Base-by-base conservation (phyloP, 53 echinoderm and acorn worm species). In the Zoroaster sp. region DNA sequence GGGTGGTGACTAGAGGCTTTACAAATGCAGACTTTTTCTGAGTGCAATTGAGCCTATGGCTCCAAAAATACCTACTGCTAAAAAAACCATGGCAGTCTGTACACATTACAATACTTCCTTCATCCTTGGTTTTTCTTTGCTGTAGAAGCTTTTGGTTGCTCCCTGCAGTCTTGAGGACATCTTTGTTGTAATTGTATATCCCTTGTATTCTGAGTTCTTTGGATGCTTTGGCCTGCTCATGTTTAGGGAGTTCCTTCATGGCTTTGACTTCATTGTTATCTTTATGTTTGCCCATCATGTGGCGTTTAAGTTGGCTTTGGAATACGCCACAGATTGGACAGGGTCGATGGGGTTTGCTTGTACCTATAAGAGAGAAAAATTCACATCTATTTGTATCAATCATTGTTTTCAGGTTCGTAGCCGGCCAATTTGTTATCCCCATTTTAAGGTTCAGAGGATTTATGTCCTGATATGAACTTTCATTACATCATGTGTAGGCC, bases 291-390 rank as follows among this genome's bases (percentile, higher is more conserved):
- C 18, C 5, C 17, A 0, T 0, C 52, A 52, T 52, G 18, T 52
- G 52, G 0, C 18, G 14, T 13, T 59, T 73, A 2, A 77, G 77
- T 40, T 65, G 75, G 41, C 37, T 36, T 65, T 75, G 75, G 11
- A 88, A 39, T n/a, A 28, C 12, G 3, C 88, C 88, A 75, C 88
- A 88, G 3, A 23, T 37, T 3, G 65, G 67, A 25, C 75, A 88
- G 12, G 88, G 88, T 77, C 88, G 8, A 10, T 39, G 10, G 15
- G 88, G 88, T 88, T 88, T 51, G 5, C 31, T 5, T 28, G 2
- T 17, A 35, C 17, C 17, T 72, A 35, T 1, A 37, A 9, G 1
- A 35, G 34, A 72, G 2, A 36, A 37, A 35, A 72, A 31, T 46
- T 46, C 11, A 13, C 46, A 46, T 46, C n/a, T n/a, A n/a, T n/a